Conservation (phyloP, 2,888 invertebrate species). For the Tenthredo amoena region DNA sequence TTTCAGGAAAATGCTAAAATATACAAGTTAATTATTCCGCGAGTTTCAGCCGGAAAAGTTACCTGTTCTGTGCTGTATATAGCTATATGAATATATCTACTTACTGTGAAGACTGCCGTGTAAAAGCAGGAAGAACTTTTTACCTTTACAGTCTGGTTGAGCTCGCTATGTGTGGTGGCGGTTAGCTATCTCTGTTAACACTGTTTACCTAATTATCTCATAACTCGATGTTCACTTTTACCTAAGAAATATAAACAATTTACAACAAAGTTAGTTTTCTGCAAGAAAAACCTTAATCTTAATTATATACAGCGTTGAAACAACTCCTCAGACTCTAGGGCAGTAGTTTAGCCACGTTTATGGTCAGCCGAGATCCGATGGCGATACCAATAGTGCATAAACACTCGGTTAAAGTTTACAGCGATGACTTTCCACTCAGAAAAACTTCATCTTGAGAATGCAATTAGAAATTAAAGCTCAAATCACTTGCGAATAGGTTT, state of each 20-base stretch:
- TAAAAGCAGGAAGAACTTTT: conserved; percentile 17
- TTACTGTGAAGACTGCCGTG: background rate
- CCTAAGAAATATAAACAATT: background rate
- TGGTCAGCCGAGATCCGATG: background rate
- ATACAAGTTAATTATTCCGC: background rate
- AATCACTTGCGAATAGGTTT: background rate
- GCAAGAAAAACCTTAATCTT: background rate
- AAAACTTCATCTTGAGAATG: background rate
- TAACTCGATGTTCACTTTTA: conserved; percentile 12
- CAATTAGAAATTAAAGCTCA: background rate
- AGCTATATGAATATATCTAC: background rate
- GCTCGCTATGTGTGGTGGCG: background rate
- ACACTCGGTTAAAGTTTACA: background rate
- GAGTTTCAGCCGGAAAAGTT: conserved; percentile 5
- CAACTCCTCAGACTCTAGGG: background rate
- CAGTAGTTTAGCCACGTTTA: conserved; percentile 1
- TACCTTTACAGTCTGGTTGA: background rate
- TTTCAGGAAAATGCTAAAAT: conserved; percentile 13
- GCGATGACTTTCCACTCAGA: background rate
- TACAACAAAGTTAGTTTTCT: background rate
- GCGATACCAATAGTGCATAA: background rate
- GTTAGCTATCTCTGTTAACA: conserved; percentile 22
- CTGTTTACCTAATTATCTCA: conserved; percentile 12
- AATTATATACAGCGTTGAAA: background rate
- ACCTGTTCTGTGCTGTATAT: background rate